Percentiles rank a stretch among this genome's conserved stretches.
These are phyloP conservation scores for Drosophila nikananu DNA, from an alignment of 1,140 invertebrate genomes.

Conservation along the genomic window DNA sequence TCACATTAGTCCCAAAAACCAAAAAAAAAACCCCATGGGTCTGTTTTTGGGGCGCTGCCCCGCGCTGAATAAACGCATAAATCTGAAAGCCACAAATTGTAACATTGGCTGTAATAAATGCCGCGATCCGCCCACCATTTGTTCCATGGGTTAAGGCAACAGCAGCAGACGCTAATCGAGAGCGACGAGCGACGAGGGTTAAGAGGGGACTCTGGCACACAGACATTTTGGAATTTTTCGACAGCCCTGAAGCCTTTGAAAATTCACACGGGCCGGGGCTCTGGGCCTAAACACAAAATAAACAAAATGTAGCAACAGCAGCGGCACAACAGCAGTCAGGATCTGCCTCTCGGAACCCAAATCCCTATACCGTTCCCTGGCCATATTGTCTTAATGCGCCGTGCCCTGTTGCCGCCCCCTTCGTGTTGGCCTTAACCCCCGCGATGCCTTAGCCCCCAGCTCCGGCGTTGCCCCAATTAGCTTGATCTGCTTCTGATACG, in stretches of 20 bases:
- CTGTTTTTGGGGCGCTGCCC: constrained; percentile 59
- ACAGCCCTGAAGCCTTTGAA: constrained; percentile 82
- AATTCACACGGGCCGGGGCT: constrained; percentile 67
- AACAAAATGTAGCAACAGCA: constrained; percentile 70
- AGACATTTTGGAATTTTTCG: constrained; percentile 74
- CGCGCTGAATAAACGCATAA: constrained; percentile 74
- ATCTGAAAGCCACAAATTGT: constrained; percentile 83
- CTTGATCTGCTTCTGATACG: constrained; percentile 84
- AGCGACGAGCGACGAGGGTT: constrained; percentile 28
- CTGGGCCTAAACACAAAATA: constrained; percentile 77
- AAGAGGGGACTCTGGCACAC: constrained; percentile 13
- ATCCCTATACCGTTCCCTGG: constrained; percentile 17
- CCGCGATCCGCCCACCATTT: constrained; percentile 84
- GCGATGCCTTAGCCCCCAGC: constrained; percentile 17
- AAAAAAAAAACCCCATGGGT: constrained; percentile 19
- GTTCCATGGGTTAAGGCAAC: constrained; percentile 51
- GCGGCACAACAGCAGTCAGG: constrained; percentile 49
- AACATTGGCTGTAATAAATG: constrained; percentile 85
- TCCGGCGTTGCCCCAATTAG: constrained; percentile 78
- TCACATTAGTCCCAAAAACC: constrained; percentile 9
- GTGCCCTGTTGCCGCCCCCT: constrained; percentile 55
- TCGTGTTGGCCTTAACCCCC: constrained; percentile 17
- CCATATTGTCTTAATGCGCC: constrained; percentile 81
- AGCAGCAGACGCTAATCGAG: constrained; percentile 66
- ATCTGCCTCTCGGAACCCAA: constrained; percentile 27